Evolutionary conservation across 2,888 invertebrate genomes (phyloP).

Genomic region (Limnephilus rhombicus): DNA sequence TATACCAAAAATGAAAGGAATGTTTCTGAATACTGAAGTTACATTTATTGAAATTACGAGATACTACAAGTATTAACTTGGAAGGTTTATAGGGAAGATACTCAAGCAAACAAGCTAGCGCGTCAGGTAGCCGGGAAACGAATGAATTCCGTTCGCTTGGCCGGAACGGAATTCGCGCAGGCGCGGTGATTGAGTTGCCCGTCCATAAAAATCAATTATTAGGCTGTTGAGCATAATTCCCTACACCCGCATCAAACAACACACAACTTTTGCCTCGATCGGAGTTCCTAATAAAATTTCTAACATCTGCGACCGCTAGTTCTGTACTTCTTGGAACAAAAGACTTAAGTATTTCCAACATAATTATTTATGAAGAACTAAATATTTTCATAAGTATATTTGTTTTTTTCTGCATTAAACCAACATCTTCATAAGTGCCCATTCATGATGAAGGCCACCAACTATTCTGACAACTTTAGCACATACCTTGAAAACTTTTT

Average conservation of each 20-base stretch:
- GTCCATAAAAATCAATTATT: too few relatives aligned
- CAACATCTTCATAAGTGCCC: not conserved
- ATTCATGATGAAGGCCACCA: not conserved
- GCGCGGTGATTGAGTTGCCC: too few relatives aligned
- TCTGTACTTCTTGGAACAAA: not conserved
- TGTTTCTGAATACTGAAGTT: too few relatives aligned
- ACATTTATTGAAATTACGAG: too few relatives aligned
- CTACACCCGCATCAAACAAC: slow-evolving; percentile 26
- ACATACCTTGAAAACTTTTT: not conserved
- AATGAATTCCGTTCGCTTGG: too few relatives aligned
- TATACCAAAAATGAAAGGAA: too few relatives aligned
- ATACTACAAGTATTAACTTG: too few relatives aligned
- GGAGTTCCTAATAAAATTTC: slow-evolving; percentile 3
- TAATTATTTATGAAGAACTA: not conserved
- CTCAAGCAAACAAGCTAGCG: too few relatives aligned
- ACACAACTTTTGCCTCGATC: slow-evolving; percentile 22
- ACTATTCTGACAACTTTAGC: not conserved
- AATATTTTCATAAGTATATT: not conserved
- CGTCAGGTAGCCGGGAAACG: too few relatives aligned
- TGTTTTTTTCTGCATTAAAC: not conserved
- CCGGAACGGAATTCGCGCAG: too few relatives aligned
- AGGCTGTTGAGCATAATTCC: too few relatives aligned
- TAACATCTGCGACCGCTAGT: slow-evolving; percentile 14
- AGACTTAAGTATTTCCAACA: not conserved
- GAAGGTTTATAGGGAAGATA: too few relatives aligned